These are phyloP conservation scores for Alloscopus bannaensis DNA, from an alignment of 2,888 invertebrate genomes.

Conservation along the genomic window DNA sequence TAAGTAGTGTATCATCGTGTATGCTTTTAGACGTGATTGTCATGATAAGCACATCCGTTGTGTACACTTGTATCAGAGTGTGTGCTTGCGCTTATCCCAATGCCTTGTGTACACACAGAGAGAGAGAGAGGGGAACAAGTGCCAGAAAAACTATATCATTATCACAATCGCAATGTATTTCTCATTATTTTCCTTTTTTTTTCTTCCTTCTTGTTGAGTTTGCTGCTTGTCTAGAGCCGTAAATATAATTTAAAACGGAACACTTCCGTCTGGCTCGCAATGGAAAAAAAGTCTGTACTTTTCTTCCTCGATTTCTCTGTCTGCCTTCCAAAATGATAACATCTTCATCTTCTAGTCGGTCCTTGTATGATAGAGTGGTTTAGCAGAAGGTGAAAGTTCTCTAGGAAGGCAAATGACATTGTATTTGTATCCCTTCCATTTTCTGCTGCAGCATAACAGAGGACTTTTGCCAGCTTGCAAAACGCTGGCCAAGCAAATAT, in stretches of 20 bases:
- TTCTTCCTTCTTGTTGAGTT: not conserved
- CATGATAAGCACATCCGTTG: conserved; percentile 4
- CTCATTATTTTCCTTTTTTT: not conserved
- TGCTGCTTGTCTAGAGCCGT: not conserved
- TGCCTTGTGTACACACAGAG: not conserved
- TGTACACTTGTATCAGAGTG: not conserved
- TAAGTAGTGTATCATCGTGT: conserved; percentile 15
- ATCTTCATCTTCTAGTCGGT: not conserved
- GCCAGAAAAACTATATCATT: conserved; percentile 56
- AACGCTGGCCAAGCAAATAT: too few species aligned
- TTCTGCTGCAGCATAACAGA: too few species aligned
- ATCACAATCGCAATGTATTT: conserved; percentile 9
- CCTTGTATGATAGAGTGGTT: too few species aligned
- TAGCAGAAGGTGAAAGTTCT: too few species aligned
- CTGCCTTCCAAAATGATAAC: not conserved
- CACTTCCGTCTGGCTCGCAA: conserved; percentile 10
- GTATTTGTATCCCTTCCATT: too few species aligned
- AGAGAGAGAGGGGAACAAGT: conserved; percentile 9
- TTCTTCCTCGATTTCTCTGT: too few species aligned
- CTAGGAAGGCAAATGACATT: too few species aligned
- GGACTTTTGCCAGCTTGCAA: too few species aligned
- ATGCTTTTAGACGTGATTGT: conserved; percentile 25
- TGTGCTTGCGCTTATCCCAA: not conserved
- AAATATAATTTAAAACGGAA: conserved; percentile 34
- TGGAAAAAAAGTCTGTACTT: too few species aligned